Conservation (phyloP, 2,888 invertebrate genomes). For the Macrosoma leucophasiata region DNA sequence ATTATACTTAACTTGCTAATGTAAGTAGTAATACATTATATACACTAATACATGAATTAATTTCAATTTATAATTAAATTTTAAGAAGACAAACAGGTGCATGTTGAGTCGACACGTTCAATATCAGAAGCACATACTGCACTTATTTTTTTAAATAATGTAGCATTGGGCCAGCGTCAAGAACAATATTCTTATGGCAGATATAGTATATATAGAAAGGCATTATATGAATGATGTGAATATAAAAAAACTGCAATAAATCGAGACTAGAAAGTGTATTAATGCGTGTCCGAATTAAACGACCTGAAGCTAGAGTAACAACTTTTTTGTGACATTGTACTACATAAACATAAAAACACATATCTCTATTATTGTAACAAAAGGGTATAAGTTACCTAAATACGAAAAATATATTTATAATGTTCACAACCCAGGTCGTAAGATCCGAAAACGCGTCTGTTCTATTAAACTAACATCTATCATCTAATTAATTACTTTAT, state of each 20-base stretch:
- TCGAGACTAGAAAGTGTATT: constrained; percentile 71
- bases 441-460: constrained; percentile 47
- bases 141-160: too few relatives aligned
- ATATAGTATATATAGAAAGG: too few relatives aligned
- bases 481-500: constrained; percentile 44
- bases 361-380: constrained; percentile 7
- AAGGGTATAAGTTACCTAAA: constrained; percentile 4
- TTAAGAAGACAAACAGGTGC: too few relatives aligned
- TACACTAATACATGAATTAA: too few relatives aligned
- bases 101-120: too few relatives aligned
- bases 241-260: constrained; percentile 49
- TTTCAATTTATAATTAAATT: too few relatives aligned
- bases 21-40: too few relatives aligned
- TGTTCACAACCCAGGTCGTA: constrained; percentile 40
- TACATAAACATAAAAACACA: constrained; percentile 7
- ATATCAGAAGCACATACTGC: too few relatives aligned
- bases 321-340: too few relatives aligned
- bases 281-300: constrained; percentile 47
- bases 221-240: too few relatives aligned
- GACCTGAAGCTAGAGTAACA: constrained; percentile 32
- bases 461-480: constrained; percentile 48
- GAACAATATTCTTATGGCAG: too few relatives aligned
- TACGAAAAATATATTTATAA: constrained; percentile 5
- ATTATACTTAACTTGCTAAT: constrained; percentile 17
- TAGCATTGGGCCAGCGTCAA: too few relatives aligned